phyloP scores from a whole-genome alignment of 2,113 vertebrate species.

The Neopipo cinnamomea region DNA sequence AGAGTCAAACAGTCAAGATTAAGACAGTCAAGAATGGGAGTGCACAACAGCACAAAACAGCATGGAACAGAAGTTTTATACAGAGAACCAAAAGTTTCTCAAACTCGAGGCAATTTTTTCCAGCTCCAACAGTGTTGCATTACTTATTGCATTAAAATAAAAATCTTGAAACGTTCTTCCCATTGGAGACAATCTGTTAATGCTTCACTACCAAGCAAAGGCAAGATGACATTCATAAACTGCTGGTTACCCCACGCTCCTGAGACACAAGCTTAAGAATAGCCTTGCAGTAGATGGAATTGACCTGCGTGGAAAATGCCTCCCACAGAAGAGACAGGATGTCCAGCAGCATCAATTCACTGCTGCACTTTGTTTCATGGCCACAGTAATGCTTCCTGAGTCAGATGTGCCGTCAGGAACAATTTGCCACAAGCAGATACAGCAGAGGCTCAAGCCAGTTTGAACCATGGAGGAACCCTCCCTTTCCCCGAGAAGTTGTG shows the following conservation, averaged over 20 bases:
- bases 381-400: background rate
- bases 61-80: background rate
- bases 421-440: background rate
- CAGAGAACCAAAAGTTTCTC: background rate
- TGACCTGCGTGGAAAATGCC: background rate
- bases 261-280: background rate
- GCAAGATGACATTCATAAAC: background rate
- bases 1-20: background rate
- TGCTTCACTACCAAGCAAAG: background rate
- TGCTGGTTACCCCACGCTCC: background rate
- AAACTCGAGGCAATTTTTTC: background rate
- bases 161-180: background rate
- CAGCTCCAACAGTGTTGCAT: background rate
- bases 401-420: background rate
- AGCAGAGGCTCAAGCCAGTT: background rate
- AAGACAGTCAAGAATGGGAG: background rate
- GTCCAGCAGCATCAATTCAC: background rate
- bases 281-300: background rate
- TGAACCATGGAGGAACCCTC: background rate
- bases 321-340: background rate
- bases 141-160: background rate
- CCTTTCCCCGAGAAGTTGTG: background rate
- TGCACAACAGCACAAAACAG: background rate
- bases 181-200: background rate
- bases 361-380: background rate